Conservation (phyloP, 2,888 invertebrate species). For the Tetramorium bicarinatum region DNA sequence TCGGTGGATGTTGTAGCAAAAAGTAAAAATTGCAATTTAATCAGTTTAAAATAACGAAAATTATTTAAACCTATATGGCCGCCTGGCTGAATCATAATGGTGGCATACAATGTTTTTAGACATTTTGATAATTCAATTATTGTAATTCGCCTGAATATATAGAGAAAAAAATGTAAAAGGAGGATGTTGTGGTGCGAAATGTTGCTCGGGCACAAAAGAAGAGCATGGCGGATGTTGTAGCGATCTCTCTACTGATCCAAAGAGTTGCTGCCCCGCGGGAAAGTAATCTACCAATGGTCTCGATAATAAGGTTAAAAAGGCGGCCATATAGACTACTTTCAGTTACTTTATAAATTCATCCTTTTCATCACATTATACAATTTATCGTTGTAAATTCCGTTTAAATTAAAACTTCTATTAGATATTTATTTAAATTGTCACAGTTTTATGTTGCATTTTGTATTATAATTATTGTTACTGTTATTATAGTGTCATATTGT, state of each 20-base stretch:
- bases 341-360: neutral
- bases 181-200: constrained; percentile 79
- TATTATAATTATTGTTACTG: neutral
- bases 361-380: neutral
- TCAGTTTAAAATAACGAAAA: constrained; percentile 65
- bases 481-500: too few species aligned
- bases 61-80: constrained; percentile 48
- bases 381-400: neutral
- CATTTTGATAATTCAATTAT: constrained; percentile 23
- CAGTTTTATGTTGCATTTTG: neutral
- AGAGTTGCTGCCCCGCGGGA: constrained; percentile 65
- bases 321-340: constrained; percentile 68
- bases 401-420: neutral
- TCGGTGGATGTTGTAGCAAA: constrained; percentile 78
- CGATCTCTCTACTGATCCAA: constrained; percentile 46
- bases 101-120: neutral
- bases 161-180: constrained; percentile 75
- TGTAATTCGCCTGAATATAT: constrained; percentile 73
- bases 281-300: constrained; percentile 59
- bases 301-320: constrained; percentile 52
- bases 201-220: constrained; percentile 76
- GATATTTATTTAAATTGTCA: neutral
- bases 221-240: constrained; percentile 77
- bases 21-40: constrained; percentile 69
- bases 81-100: constrained; percentile 16